A percentile compares a stretch with the other conserved stretches of the same genome.
phyloP scores from a whole-genome alignment of 2,888 invertebrate genomes.

The Cylindroiulus punctatus region DNA sequence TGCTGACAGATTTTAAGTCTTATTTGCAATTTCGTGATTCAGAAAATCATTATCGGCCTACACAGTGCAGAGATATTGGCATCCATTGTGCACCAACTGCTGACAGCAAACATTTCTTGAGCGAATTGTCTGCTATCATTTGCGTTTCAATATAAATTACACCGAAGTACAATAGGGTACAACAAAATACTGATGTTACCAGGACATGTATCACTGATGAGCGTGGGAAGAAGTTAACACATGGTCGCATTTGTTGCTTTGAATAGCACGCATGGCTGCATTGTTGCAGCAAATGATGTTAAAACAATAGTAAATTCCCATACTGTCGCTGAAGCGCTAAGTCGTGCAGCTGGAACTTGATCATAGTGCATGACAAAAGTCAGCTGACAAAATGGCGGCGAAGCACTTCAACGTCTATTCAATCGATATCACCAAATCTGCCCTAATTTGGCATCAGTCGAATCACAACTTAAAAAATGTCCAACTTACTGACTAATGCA shows the following conservation, averaged over 20 bases:
- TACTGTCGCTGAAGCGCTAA: neutral
- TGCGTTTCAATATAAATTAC: too few species aligned
- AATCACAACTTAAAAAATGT: neutral
- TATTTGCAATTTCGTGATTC: too few species aligned
- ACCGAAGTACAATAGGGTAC: too few species aligned
- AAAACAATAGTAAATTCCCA: slow-evolving; percentile 8
- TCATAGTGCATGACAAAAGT: neutral
- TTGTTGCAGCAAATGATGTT: neutral
- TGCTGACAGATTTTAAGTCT: too few species aligned
- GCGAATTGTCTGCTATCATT: too few species aligned
- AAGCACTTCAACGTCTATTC: neutral
- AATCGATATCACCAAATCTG: neutral
- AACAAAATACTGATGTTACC: neutral
- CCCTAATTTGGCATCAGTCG: neutral
- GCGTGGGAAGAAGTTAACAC: neutral
- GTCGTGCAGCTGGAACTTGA: neutral
- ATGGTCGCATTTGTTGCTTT: neutral
- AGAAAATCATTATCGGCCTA: too few species aligned
- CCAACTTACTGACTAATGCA: neutral
- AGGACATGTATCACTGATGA: neutral
- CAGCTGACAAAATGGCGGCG: slow-evolving; percentile 25
- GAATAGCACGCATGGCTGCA: neutral
- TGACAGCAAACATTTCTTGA: too few species aligned
- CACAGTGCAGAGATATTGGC: too few species aligned
- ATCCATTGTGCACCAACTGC: too few species aligned